These are phyloP conservation scores for Trogon surrucura DNA, from an alignment of 2,113 vertebrate species.

Conservation along the genomic window DNA sequence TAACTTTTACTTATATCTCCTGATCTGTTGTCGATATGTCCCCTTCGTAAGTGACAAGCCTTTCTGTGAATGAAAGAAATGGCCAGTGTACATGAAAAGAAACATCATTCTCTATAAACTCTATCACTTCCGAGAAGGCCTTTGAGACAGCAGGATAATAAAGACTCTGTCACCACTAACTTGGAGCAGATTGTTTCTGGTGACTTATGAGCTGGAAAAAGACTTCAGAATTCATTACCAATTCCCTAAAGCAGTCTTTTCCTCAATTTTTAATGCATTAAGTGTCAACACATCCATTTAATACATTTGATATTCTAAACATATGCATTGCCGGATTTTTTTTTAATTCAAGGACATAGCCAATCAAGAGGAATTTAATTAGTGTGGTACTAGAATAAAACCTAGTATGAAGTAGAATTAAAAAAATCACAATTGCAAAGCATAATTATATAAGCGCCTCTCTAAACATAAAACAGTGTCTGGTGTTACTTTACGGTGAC, in stretches of 20 bases:
- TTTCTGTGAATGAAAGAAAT: not conserved
- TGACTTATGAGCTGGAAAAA: conserved; percentile 16
- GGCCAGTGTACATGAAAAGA: not conserved
- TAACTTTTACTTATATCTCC: not conserved
- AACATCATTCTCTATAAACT: not conserved
- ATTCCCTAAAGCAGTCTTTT: not conserved
- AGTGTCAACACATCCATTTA: conserved; percentile 12
- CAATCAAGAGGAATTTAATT: conserved; percentile 42
- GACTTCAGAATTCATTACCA: not conserved
- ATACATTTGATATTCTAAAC: conserved; percentile 44
- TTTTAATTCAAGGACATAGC: conserved; percentile 47
- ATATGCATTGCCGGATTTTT: not conserved
- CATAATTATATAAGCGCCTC: not conserved
- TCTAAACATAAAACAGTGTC: conserved; percentile 17
- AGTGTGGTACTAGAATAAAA: not conserved
- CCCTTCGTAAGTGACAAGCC: not conserved
- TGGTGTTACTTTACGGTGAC: not conserved
- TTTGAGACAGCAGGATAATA: not conserved
- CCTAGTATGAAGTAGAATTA: conserved; percentile 29
- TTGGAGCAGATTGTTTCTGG: conserved; percentile 16
- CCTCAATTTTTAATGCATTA: conserved; percentile 14
- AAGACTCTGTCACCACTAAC: not conserved
- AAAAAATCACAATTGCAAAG: conserved; percentile 15
- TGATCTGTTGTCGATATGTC: not conserved
- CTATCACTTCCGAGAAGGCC: not conserved